Conservation (phyloP, 2,888 invertebrate genomes). For the Fragum whitleyi region DNA sequence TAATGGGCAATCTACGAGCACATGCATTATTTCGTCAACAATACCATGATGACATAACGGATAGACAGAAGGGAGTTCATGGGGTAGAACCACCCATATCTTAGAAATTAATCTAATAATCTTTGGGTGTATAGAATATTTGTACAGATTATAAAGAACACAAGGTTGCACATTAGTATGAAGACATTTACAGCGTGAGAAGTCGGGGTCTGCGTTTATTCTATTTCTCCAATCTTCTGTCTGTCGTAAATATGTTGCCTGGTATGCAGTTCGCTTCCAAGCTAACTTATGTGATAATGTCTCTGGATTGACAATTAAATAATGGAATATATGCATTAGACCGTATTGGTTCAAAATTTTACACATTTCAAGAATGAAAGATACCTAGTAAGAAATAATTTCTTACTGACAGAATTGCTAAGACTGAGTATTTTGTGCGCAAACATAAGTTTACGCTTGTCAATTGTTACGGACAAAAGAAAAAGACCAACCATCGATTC, state of each 20-base stretch:
- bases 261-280: background rate
- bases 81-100: background rate
- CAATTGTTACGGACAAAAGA: background rate
- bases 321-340: background rate
- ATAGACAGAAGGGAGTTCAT: background rate
- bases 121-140: background rate
- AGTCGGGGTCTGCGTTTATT: background rate
- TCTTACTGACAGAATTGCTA: background rate
- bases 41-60: background rate
- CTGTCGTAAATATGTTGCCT: background rate
- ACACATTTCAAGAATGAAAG: conserved; percentile 13
- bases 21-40: background rate
- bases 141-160: background rate
- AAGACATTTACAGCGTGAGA: background rate
- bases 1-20: background rate
- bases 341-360: background rate
- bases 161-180: background rate
- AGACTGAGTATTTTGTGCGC: conserved; percentile 5
- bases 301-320: background rate
- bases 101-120: background rate
- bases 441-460: background rate
- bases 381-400: background rate
- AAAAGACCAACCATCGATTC: conserved; percentile 13
- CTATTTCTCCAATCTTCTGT: conserved; percentile 1
- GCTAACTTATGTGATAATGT: background rate